Conservation (phyloP, 1,140 invertebrate genomes). For the Platyscapa corneri region DNA sequence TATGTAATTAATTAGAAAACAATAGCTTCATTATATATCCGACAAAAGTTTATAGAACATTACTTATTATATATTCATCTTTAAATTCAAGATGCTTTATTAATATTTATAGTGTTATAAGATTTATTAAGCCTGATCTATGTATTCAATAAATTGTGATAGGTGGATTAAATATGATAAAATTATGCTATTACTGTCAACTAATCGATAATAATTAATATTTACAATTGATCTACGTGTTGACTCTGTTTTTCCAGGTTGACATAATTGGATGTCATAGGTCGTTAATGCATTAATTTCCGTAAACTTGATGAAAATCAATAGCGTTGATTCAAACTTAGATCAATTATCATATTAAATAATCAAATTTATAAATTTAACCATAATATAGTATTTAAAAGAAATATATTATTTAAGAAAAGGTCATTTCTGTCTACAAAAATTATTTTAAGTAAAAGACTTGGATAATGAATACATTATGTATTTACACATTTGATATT, state of each 20-base stretch:
- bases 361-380: too few relatives aligned
- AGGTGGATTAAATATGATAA: not conserved
- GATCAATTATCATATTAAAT: not conserved
- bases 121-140: not conserved
- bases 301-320: not conserved
- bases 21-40: too few relatives aligned
- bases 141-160: not conserved
- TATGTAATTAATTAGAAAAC: too few relatives aligned
- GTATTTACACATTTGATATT: too few relatives aligned
- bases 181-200: not conserved
- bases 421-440: too few relatives aligned
- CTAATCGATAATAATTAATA: conserved; percentile 14
- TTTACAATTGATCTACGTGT: not conserved
- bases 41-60: too few relatives aligned
- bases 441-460: too few relatives aligned
- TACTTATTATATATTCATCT: not conserved
- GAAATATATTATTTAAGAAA: too few relatives aligned
- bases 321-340: not conserved
- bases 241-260: conserved; percentile 10
- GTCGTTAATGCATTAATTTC: not conserved
- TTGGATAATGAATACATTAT: too few relatives aligned
- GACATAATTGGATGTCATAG: conserved; percentile 13
- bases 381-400: too few relatives aligned
- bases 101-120: not conserved
- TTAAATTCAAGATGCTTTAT: not conserved